Evolutionary conservation across 2,797 vertebrate genomes (phyloP), one percentile per base, ranked within the genome.

Genomic region (Cryptoblepharus egeriae): DNA sequence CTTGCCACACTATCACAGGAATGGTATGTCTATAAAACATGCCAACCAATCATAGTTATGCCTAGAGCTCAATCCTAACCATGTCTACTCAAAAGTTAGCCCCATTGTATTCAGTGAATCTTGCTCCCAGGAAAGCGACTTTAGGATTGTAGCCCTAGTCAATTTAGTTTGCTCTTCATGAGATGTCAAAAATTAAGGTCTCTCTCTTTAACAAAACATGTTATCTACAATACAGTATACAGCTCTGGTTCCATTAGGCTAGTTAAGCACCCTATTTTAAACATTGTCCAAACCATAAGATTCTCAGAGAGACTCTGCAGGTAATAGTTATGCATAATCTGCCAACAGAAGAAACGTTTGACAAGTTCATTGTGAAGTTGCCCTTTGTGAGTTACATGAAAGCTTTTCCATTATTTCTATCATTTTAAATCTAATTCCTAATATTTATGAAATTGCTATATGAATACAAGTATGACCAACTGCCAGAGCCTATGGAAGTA

Each of bases 151-250:
- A n/a, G n/a, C n/a, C n/a, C n/a, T n/a, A 13, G 22, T 22, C 57
- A 15, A 73, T 72, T 72, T 89, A 63, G 65, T 80, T 88, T 32
- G 80, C 45, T 61, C 67, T 58, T 88, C 11, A 3, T 35, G 16
- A 80, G 9, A 22, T 57, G 72, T 2, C 72, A 85, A 86, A 76
- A 77, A 75, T 63, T 68, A 65, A 85, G 87, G 67, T n/a, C 1
- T 68, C 65, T 26, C 22, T 35, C 81, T 92, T 82, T 79, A 75
- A 82, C 85, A 86, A 68, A 4, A 0, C 58, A 65, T 75, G 39
- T 83, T 49, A 2, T 85, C 35, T 49, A 4, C 32, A 45, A 1
- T 49, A 79, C 42, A 85, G 1, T 55, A 3, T 3, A 67, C 11
- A 77, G 67, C 57, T n/a, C 71, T 32, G 11, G 81, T 45, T 10